Conservation (phyloP, 2,797 vertebrate species). For the Acanthurus leucopareius region DNA sequence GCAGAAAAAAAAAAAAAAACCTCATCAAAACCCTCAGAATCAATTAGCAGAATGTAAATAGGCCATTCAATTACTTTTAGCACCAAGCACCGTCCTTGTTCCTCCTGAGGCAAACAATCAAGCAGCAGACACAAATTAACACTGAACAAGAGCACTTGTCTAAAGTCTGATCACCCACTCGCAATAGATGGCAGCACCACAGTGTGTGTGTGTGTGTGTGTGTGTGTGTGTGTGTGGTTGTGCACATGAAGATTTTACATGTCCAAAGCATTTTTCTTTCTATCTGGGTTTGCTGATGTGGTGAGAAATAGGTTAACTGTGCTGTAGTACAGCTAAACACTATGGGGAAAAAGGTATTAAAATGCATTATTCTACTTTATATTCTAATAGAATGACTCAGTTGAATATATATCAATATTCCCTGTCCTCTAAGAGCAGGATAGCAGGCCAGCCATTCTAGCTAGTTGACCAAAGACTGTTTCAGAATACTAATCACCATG, state of each 20-base stretch:
- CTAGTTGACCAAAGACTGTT: constrained; percentile 25
- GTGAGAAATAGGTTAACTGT: constrained; percentile 11
- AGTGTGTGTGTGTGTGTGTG: not conserved
- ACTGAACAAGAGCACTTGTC: constrained; percentile 71
- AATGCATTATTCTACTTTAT: not conserved
- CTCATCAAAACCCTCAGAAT: constrained; percentile 67
- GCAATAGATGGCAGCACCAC: constrained; percentile 9
- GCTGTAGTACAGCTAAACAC: not conserved
- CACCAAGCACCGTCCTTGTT: constrained; percentile 42
- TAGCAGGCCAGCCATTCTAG: constrained; percentile 21
- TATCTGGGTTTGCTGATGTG: not conserved
- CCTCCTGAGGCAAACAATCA: constrained; percentile 80
- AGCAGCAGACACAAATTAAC: constrained; percentile 76
- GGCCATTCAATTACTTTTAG: constrained; percentile 76
- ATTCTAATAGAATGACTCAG: not conserved
- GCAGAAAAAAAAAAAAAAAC: not conserved
- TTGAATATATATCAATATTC: constrained; percentile 11
- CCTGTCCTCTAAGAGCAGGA: constrained; percentile 10
- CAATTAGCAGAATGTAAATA: constrained; percentile 79
- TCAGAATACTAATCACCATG: constrained; percentile 55
- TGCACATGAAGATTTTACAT: not conserved
- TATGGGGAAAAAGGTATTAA: not conserved
- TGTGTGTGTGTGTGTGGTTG: not conserved
- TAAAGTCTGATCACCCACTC: constrained; percentile 50
- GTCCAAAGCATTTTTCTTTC: not conserved